Conservation (phyloP, 2,888 invertebrate genomes). For the Drosophila helvetica region DNA sequence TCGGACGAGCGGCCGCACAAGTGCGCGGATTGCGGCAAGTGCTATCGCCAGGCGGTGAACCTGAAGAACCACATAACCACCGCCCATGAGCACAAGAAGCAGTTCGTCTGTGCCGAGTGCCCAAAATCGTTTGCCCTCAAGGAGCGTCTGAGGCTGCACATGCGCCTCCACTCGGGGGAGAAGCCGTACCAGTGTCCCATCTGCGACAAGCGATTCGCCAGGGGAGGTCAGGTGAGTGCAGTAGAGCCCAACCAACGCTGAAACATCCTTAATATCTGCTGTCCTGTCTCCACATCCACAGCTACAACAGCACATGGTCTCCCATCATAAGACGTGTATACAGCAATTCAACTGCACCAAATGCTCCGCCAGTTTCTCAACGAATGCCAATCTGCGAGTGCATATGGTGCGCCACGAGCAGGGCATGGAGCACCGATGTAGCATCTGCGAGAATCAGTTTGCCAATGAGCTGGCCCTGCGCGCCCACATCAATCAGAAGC, state of each 20-base stretch:
- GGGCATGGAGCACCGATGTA: constrained; percentile 90
- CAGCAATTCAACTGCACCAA: constrained; percentile 89
- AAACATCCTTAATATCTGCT: not conserved
- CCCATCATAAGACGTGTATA: constrained; percentile 86
- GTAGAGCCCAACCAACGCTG: not conserved
- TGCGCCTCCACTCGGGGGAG: constrained; percentile 89
- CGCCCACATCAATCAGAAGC: constrained; percentile 90
- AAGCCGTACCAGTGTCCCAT: constrained; percentile 87
- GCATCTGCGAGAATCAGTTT: constrained; percentile 92
- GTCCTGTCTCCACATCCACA: constrained; percentile 49
- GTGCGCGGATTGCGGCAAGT: constrained; percentile 87
- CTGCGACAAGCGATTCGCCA: constrained; percentile 88
- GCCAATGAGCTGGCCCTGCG: constrained; percentile 88
- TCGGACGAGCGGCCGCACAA: constrained; percentile 87
- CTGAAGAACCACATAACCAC: constrained; percentile 86
- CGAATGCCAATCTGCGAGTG: constrained; percentile 86
- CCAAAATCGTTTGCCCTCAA: constrained; percentile 90
- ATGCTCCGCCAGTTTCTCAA: constrained; percentile 89
- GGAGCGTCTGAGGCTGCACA: constrained; percentile 89
- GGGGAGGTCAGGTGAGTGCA: constrained; percentile 88
- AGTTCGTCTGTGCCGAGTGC: constrained; percentile 90
- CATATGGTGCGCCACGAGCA: constrained; percentile 90
- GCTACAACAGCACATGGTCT: constrained; percentile 88
- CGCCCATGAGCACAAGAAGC: constrained; percentile 80
- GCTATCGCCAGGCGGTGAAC: constrained; percentile 87